Conservation (phyloP, 1,140 invertebrate species). For the Procambarus clarkii region DNA sequence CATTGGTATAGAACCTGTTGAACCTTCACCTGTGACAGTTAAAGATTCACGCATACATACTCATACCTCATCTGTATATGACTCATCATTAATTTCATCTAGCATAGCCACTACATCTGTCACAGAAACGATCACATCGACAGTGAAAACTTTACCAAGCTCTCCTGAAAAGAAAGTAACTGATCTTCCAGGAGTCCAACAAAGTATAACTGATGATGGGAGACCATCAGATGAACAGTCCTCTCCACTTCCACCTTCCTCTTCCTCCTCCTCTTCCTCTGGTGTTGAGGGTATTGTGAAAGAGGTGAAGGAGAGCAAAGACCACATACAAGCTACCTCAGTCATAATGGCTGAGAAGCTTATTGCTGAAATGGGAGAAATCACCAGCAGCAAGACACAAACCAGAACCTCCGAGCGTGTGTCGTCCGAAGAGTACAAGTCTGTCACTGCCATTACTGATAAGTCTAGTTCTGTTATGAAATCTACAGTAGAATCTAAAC, state of each 20-base stretch:
- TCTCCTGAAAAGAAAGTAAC: neutral
- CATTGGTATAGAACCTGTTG: conserved; percentile 1
- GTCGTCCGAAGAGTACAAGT: conserved; percentile 70
- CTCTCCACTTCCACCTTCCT: conserved; percentile 30
- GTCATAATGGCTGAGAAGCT: conserved; percentile 38
- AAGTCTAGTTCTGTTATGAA: conserved; percentile 64
- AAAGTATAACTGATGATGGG: conserved; percentile 18
- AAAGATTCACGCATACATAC: conserved; percentile 27
- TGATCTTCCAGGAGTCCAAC: conserved; percentile 35
- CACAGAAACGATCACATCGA: conserved; percentile 18
- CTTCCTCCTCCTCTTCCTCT: conserved; percentile 53
- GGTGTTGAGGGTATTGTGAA: conserved; percentile 63
- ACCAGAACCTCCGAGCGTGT: conserved; percentile 63
- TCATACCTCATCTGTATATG: conserved; percentile 51
- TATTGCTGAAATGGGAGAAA: conserved; percentile 41
- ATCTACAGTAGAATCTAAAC: conserved; percentile 37
- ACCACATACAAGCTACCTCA: conserved; percentile 35
- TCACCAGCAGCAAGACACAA: conserved; percentile 58
- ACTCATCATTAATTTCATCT: conserved; percentile 16
- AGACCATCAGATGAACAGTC: conserved; percentile 38
- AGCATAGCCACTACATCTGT: conserved; percentile 18
- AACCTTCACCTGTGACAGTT: conserved; percentile 17
- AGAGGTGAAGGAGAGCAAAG: conserved; percentile 53
- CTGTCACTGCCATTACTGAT: conserved; percentile 71
- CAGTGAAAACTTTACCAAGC: conserved; percentile 11